phyloP scores from a whole-genome alignment of 2,888 invertebrate genomes.

The Danaus chrysippus region DNA sequence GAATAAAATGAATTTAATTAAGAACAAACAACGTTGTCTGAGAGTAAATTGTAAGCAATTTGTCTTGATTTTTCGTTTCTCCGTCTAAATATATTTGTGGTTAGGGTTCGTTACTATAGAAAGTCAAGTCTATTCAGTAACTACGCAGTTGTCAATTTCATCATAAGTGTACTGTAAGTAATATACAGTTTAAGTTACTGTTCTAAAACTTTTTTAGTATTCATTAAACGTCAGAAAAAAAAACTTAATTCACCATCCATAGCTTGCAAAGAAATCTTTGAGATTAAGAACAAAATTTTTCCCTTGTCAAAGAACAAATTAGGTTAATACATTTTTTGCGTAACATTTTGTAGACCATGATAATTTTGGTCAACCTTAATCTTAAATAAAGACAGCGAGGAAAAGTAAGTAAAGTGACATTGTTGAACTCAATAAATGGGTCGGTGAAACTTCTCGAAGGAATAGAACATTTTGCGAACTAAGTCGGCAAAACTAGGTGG shows the following conservation, averaged over 20 bases:
- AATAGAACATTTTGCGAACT: constrained; percentile 51
- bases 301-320: neutral
- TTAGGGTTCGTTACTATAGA: constrained; percentile 13
- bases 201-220: no score
- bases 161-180: neutral
- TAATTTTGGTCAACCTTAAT: constrained; percentile 22
- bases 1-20: constrained; percentile 9
- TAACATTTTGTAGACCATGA: constrained; percentile 7
- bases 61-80: constrained; percentile 16
- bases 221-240: no score
- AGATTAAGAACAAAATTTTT: neutral
- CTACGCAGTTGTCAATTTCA: constrained; percentile 13
- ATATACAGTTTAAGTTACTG: no score
- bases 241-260: no score
- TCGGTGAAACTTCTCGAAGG: constrained; percentile 41
- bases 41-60: constrained; percentile 13
- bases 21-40: neutral
- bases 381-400: constrained; percentile 19
- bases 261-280: neutral
- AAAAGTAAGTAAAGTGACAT: constrained; percentile 36
- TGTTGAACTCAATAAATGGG: constrained; percentile 43
- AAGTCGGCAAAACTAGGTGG: constrained; percentile 41
- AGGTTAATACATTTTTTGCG: neutral
- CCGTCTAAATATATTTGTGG: constrained; percentile 5
- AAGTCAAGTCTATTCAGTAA: constrained; percentile 18